Conservation (phyloP, 2,113 vertebrate genomes). For the Pagrus major region DNA sequence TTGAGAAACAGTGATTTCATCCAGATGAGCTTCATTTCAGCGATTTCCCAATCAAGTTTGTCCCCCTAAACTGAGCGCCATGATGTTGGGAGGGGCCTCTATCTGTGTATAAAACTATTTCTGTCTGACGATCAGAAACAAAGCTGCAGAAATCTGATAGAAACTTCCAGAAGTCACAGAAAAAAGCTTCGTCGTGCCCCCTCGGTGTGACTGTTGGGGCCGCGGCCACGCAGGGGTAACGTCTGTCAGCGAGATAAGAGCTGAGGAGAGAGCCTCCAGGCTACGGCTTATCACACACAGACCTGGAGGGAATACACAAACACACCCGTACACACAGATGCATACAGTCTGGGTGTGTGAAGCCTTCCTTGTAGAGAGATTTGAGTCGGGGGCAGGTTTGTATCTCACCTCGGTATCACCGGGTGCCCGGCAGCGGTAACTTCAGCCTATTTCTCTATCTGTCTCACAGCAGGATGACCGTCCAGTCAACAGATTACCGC, state of each 20-base stretch:
- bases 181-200: neutral
- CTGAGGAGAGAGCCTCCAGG: conserved; percentile 51
- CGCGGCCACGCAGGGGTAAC: conserved; percentile 26
- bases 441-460: conserved; percentile 41
- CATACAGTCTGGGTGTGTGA: neutral
- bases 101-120: neutral
- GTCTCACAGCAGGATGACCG: conserved; percentile 53
- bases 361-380: conserved; percentile 26
- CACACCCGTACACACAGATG: neutral
- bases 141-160: conserved; percentile 41
- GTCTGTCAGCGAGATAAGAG: conserved; percentile 74
- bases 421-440: conserved; percentile 16
- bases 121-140: conserved; percentile 32
- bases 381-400: conserved; percentile 43
- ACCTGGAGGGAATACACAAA: conserved; percentile 46
- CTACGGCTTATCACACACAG: conserved; percentile 56
- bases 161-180: conserved; percentile 25
- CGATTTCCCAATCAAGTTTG: conserved; percentile 14
- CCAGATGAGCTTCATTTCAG: conserved; percentile 30
- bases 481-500: conserved; percentile 49
- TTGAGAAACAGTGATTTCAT: conserved; percentile 24
- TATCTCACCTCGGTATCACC: conserved; percentile 53
- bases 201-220: conserved; percentile 31
- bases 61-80: neutral
- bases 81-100: neutral